A percentile compares a stretch with the other conserved stretches of the same genome.
These are phyloP conservation scores for Urophycis tenuis DNA, from an alignment of 2,797 vertebrate genomes.

Conservation along the genomic window DNA sequence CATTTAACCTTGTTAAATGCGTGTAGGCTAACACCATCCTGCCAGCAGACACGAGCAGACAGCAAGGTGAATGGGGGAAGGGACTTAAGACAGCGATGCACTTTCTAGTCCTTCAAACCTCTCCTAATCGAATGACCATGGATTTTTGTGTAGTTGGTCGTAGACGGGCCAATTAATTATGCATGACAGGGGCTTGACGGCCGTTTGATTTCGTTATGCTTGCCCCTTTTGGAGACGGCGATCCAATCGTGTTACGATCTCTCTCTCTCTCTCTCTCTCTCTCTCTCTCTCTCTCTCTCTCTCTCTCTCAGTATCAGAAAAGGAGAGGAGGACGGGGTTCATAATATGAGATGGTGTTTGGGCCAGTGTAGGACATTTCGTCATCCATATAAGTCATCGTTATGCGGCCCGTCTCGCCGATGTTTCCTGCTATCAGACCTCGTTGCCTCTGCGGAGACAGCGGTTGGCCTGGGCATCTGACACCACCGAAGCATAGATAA, in stretches of 20 bases:
- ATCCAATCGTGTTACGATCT: conserved; percentile 83
- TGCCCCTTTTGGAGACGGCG: conserved; percentile 73
- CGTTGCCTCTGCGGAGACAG: conserved; percentile 47
- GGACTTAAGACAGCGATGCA: conserved; percentile 72
- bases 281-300: conserved; percentile 36
- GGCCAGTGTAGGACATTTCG: conserved; percentile 66
- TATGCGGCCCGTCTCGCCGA: conserved; percentile 50
- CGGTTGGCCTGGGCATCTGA: conserved; percentile 59
- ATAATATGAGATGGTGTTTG: conserved; percentile 65
- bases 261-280: conserved; percentile 18
- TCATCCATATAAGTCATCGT: conserved; percentile 68
- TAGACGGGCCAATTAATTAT: conserved; percentile 93
- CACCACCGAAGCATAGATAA: conserved; percentile 25
- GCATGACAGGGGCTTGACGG: conserved; percentile 91
- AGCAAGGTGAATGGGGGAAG: conserved; percentile 57
- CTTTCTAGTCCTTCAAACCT: conserved; percentile 78
- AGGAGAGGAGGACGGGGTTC: conserved; percentile 48
- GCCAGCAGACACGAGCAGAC: conserved; percentile 43
- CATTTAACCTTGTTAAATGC: conserved; percentile 1
- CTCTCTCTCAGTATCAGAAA: conserved; percentile 10
- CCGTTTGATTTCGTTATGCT: conserved; percentile 87
- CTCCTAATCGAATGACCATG: conserved; percentile 94
- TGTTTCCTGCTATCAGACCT: conserved; percentile 57
- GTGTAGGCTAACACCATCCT: conserved; percentile 12
- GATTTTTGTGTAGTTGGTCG: conserved; percentile 89